phyloP scores from a whole-genome alignment of 2,113 vertebrate genomes.

The Fregata magnificens region DNA sequence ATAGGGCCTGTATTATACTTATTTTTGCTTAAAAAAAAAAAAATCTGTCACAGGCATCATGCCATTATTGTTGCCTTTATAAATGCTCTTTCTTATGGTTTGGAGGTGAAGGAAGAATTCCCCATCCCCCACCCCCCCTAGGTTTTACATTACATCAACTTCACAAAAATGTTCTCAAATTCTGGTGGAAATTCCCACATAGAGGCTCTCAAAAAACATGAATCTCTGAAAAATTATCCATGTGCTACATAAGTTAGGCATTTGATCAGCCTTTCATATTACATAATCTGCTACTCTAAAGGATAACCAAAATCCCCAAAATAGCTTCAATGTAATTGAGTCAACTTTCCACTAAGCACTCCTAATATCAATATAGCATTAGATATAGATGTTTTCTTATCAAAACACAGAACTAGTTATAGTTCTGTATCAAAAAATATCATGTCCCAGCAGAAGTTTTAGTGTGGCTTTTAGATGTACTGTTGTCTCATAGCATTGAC shows the following conservation, averaged over 20 bases:
- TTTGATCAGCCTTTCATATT: too few relatives aligned
- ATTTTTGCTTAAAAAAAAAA: neutral
- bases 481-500: neutral
- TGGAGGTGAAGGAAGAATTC: neutral
- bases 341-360: neutral
- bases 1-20: neutral
- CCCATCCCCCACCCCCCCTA: accelerated
- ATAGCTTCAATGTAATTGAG: neutral
- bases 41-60: neutral
- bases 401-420: neutral
- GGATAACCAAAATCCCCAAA: neutral
- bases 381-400: neutral
- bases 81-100: neutral
- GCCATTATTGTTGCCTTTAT: neutral
- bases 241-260: neutral
- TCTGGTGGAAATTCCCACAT: neutral
- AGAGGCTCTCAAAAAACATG: neutral
- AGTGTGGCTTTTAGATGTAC: neutral
- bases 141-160: neutral
- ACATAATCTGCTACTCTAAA: neutral
- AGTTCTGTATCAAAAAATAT: neutral
- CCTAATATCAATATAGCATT: neutral
- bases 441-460: neutral
- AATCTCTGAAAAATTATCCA: neutral
- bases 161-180: neutral